Evolutionary conservation across 2,888 invertebrate species (phyloP).

Genomic region (Machimus rusticus): DNA sequence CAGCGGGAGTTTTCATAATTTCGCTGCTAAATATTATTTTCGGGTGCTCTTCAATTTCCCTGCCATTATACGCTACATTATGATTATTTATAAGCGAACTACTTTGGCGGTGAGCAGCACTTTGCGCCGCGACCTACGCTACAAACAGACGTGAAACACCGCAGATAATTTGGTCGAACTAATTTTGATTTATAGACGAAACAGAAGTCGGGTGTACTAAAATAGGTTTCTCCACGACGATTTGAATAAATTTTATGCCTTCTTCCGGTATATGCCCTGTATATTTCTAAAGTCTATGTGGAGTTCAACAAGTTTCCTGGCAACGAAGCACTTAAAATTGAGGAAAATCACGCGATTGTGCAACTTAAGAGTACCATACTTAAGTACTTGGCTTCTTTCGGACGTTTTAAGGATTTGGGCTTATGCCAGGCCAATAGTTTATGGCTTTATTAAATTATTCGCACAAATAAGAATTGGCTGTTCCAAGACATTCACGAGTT

Average conservation of each 20-base stretch:
- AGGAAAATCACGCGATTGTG: background rate
- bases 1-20: background rate
- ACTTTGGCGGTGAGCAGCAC: background rate
- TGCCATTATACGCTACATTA: background rate
- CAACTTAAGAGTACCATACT: background rate
- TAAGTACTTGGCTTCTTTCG: background rate
- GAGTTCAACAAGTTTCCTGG: background rate
- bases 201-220: background rate
- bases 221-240: background rate
- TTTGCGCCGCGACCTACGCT: background rate
- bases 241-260: background rate
- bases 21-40: slow-evolving; percentile 14
- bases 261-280: background rate
- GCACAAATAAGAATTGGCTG: background rate
- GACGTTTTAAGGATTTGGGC: background rate
- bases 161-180: background rate
- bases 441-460: background rate
- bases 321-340: background rate
- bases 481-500: background rate
- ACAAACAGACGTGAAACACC: background rate
- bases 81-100: slow-evolving; percentile 19
- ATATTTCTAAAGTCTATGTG: background rate
- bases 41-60: background rate
- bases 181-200: background rate
- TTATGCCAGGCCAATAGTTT: background rate